These are phyloP conservation scores for Drosophila nigritarsus DNA, from an alignment of 2,888 invertebrate species.

Conservation along the genomic window DNA sequence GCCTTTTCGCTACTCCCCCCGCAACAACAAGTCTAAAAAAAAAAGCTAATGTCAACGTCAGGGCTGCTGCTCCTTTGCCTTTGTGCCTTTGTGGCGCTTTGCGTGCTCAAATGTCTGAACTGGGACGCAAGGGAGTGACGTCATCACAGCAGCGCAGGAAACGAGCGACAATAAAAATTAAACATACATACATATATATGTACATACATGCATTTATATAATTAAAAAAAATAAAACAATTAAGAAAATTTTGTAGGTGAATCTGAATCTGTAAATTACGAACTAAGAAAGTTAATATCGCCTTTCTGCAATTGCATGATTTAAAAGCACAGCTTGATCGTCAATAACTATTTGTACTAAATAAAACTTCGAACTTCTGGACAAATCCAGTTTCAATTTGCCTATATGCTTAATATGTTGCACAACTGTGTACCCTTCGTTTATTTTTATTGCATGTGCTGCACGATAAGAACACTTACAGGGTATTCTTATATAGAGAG, in stretches of 20 bases:
- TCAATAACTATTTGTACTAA: not conserved
- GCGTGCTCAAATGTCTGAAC: slow-evolving; percentile 57
- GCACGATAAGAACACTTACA: not conserved
- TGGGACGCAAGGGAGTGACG: slow-evolving; percentile 58
- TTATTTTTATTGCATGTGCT: not conserved
- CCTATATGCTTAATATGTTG: not conserved
- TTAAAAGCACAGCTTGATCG: too few relatives aligned
- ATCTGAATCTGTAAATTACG: not conserved
- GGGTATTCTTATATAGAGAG: slow-evolving; percentile 5
- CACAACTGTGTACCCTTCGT: not conserved
- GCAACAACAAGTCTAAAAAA: not conserved
- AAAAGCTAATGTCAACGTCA: slow-evolving; percentile 58
- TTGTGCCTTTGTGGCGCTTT: slow-evolving; percentile 52
- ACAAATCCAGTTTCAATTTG: not conserved
- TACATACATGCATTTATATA: slow-evolving; percentile 5
- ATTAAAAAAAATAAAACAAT: slow-evolving; percentile 15
- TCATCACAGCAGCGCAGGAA: slow-evolving; percentile 40
- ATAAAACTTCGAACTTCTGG: not conserved
- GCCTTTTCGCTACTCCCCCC: not conserved
- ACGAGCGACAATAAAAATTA: slow-evolving; percentile 21
- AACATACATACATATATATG: slow-evolving; percentile 25
- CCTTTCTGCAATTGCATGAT: not conserved
- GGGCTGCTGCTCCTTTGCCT: slow-evolving; percentile 33
- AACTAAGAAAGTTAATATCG: not conserved
- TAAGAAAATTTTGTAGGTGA: slow-evolving; percentile 11